Evolutionary conservation across 2,888 invertebrate genomes (phyloP), one percentile per base, ranked within the genome.

Genomic region (Physocephala rufipes): DNA sequence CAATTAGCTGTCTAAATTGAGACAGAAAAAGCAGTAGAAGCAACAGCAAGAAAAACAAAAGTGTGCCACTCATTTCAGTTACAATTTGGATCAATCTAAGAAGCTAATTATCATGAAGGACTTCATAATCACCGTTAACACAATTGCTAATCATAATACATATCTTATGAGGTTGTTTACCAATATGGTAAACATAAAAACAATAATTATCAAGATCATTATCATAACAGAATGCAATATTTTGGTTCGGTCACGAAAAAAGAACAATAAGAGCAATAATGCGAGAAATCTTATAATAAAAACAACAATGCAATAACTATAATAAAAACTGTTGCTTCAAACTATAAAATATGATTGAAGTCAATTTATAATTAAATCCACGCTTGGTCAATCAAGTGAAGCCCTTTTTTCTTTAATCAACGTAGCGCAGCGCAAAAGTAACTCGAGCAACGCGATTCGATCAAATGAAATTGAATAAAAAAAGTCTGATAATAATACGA

Each of bases 301-400:
- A 65, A 30, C 67, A 71, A 59, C 28, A 58, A 21, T 58, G 9
- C 13, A 28, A 59, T 51, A 51, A 67, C 66, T 70, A 43, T 36
- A 65, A 63, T 47, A 66, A 30, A 15, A 61, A 51, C 61, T 68
- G 51, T 71, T 55, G 65, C 67, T 43, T 21, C 58, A 65, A 65
- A n/a, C 1, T 26, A 47, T 21, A 45, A 53, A 53, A 13, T 28
- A 16, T 47, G 19, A n/a, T 62, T 51, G 21, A 79, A 79, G 74
- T 73, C 76, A 79, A 81, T 80, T 36, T 79, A 78, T 76, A 80
- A 81, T 80, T 80, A 79, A 79, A 79, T 80, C 77, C 76, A 77
- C 78, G 82, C 82, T 81, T 81, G 82, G 79, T 75, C 79, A 79
- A 78, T 80, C 82, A 82, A 79, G 79, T 79, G 78, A 64, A 71